Percentiles rank a stretch among this genome's conserved stretches.
phyloP scores from a whole-genome alignment of 1,140 invertebrate species.

The Leptinotarsa defecta region DNA sequence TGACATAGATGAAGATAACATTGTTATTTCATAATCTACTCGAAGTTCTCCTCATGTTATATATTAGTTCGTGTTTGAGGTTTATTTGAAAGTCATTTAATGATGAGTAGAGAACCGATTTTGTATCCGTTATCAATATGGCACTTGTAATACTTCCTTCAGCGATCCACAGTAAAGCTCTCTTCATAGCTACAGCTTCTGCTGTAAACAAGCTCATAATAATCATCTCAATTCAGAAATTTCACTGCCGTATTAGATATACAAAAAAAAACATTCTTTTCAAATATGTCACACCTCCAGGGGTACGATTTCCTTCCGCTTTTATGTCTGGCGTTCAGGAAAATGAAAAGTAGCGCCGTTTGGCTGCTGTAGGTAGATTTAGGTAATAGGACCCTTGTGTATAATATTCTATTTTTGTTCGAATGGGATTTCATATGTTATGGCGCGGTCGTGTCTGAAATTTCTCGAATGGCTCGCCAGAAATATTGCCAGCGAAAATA shows the following conservation, averaged over 20 bases:
- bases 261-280: background rate
- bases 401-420: constrained; percentile 46
- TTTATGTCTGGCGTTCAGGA: constrained; percentile 26
- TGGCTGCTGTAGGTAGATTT: constrained; percentile 40
- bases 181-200: too few relatives aligned
- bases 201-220: background rate
- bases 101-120: too few relatives aligned
- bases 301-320: constrained; percentile 21
- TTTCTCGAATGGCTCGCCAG: constrained; percentile 16
- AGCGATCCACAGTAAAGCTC: too few relatives aligned
- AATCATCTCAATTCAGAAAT: background rate
- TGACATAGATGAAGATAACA: too few relatives aligned
- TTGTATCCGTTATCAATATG: too few relatives aligned
- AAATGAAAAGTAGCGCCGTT: constrained; percentile 30
- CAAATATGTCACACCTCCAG: constrained; percentile 16
- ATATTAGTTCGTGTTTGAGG: too few relatives aligned
- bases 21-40: too few relatives aligned
- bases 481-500: constrained; percentile 21
- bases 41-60: too few relatives aligned
- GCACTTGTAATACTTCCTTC: too few relatives aligned
- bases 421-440: constrained; percentile 45
- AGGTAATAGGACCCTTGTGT: constrained; percentile 42
- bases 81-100: too few relatives aligned
- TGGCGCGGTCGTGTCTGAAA: constrained; percentile 35
- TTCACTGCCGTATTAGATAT: background rate